Percentiles rank a stretch among this genome's conserved stretches.
Evolutionary conservation across 2,797 vertebrate genomes (phyloP).

Genomic region (Arctocebus calabarensis): DNA sequence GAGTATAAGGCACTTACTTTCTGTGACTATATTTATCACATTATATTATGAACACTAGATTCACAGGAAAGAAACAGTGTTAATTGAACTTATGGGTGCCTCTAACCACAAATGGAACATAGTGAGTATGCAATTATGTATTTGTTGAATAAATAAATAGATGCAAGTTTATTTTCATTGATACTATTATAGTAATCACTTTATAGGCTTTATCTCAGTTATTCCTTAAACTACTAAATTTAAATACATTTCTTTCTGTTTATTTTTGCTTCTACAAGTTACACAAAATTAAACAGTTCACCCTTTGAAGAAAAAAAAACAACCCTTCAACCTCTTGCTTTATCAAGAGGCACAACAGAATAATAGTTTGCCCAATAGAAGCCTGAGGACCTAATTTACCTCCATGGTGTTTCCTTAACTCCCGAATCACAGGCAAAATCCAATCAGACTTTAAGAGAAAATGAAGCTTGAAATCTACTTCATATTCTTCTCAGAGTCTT

Average conservation of each 20-base stretch:
- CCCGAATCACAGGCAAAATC: slow-evolving; percentile 55
- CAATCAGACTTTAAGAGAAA: slow-evolving; percentile 61
- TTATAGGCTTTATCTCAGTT: background rate
- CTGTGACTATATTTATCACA: background rate
- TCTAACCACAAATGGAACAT: background rate
- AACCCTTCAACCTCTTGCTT: background rate
- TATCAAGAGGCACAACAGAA: background rate
- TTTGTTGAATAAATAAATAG: slow-evolving; percentile 35
- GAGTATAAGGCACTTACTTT: background rate
- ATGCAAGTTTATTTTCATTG: slow-evolving; percentile 9
- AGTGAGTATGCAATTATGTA: background rate
- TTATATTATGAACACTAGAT: background rate
- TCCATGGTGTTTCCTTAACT: background rate
- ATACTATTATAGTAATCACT: background rate
- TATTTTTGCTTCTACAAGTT: slow-evolving; percentile 46
- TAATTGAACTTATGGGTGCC: background rate
- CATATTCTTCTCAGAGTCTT: slow-evolving; percentile 59
- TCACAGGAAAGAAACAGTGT: background rate
- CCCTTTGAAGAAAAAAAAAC: slow-evolving; percentile 25
- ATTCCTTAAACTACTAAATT: slow-evolving; percentile 15
- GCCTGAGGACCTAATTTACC: slow-evolving; percentile 63
- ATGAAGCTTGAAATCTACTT: slow-evolving; percentile 64
- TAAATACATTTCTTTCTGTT: slow-evolving; percentile 20
- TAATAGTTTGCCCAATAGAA: slow-evolving; percentile 48
- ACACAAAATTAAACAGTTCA: slow-evolving; percentile 42